Base-by-base conservation (phyloP, 2,797 vertebrate species). In the Moxostoma hubbsi region DNA sequence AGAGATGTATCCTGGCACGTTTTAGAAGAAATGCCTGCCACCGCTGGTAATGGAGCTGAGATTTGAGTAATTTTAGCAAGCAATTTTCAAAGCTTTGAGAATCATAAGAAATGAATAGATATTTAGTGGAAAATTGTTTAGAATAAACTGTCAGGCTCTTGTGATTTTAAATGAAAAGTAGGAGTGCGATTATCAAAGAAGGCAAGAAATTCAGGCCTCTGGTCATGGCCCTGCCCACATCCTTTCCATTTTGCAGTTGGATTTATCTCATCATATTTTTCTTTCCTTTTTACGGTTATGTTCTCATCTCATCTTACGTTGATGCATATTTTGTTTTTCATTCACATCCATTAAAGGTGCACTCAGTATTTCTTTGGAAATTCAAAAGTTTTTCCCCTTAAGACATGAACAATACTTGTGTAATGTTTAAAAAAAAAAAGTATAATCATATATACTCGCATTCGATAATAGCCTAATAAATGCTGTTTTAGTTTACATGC, bases 271-370 rank as follows among this genome's bases (percentile, higher is more conserved):
- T 70, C 53, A 71, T 70, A 24, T 73, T 72, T 50, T 80, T 2
- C 65, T 36, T 49, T n/a, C 81, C 71, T 73, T 59, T 12, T 64
- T 63, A 8, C 55, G 67, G 36, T 36, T 69, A 11, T 68, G 12
- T 36, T 66, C 18, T n/a, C 61, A 73, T 57, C 47, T 73, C 43
- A 68, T 58, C 11, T 59, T 73, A 5, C 77, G 47, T 75, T 70
- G 70, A 73, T 61, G 36, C 55, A 16, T 51, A 63, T 45, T 83
- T 81, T 79, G 61, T 49, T 66, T 85, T 75, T 65, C 74, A 68
- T 69, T 59, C 85, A 79, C 12, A 55, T 86, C 47, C 36, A 36
- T 36, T 36, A 36, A 36, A 36, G 36, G 36, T 36, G 36, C 36
- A 36, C 36, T 36, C 36, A 36, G 36, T 36, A 36, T 36, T 36